Evolutionary conservation across 2,113 vertebrate genomes (phyloP), one percentile per base, ranked within the genome.

Genomic region (Nipponia nippon): DNA sequence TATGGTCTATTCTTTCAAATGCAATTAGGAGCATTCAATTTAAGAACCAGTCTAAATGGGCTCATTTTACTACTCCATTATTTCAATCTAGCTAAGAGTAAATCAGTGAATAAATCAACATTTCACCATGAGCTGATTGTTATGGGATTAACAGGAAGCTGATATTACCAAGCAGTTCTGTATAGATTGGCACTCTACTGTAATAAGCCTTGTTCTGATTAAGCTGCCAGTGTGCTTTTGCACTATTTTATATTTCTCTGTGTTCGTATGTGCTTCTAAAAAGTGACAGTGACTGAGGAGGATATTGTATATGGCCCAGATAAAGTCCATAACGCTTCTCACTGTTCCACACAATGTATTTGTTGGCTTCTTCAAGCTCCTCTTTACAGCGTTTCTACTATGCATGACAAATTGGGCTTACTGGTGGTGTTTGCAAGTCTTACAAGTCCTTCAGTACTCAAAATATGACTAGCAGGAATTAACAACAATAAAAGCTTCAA

Each of bases 51-150:
- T 59, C 90, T 95, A 95, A 97, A 90, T 83, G 71, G 90, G 83
- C 94, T 97, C 86, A 89, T 97, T 97, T 95, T 87, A 95, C 69
- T 95, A 95, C 69, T 95, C 97, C 87, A 96, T 98, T 96, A 97
- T 96, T 97, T 87, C 95, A 96, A 91, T 89, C 87, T 93, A 96
- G 70, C 86, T 93, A 95, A 94, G 90, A 96, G 96, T 93, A 97
- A 98, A 95, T 96, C 86, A 96, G 85, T 89, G 94, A 94, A 97
- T 92, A 90, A 97, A 97, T 91, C 90, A 96, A 96, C 96, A 96
- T 97, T 95, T 96, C 84, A 89, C 90, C 78, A 92, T 97, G 97
- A 96, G 90, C 92, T 95, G 89, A 89, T 81, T 95, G 77, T 97
- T 93, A 96, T 47, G 80, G 87, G 93, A 97, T 96, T 97, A 98